Evolutionary conservation across 2,888 invertebrate species (phyloP).

Genomic region (Tridacna crocea): DNA sequence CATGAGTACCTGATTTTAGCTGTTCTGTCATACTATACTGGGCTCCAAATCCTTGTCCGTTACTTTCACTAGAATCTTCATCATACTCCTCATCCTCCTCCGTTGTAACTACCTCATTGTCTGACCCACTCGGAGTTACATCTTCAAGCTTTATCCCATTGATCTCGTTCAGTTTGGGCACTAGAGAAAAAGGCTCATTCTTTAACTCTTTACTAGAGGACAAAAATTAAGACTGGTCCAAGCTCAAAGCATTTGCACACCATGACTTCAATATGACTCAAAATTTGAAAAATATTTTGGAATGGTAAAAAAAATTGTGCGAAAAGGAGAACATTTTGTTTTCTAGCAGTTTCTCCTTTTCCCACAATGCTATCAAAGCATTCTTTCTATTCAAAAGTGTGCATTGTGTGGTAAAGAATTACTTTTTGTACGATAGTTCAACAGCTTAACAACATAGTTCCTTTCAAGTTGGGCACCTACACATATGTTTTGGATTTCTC

Average conservation of each 20-base stretch:
- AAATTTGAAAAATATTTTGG: too few species aligned
- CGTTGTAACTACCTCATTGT: conserved; percentile 45
- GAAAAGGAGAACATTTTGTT: too few species aligned
- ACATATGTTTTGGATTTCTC: too few species aligned
- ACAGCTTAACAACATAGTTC: too few species aligned
- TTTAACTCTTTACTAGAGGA: not conserved
- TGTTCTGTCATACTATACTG: conserved; percentile 46
- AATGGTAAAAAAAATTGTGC: too few species aligned
- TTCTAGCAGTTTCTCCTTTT: too few species aligned
- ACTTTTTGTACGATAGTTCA: too few species aligned
- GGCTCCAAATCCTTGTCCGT: conserved; percentile 58
- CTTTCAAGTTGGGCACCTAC: too few species aligned
- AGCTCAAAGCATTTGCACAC: not conserved
- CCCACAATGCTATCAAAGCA: too few species aligned
- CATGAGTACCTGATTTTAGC: not conserved
- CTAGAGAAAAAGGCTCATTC: conserved; percentile 9
- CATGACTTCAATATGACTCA: too few species aligned
- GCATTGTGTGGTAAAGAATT: too few species aligned
- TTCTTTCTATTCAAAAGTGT: too few species aligned
- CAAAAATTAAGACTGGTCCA: not conserved
- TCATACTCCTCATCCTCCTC: conserved; percentile 67
- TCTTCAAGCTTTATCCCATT: conserved; percentile 57
- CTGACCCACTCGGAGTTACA: conserved; percentile 58
- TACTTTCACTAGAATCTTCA: conserved; percentile 54
- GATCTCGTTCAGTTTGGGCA: conserved; percentile 37